Evolutionary conservation across 2,113 vertebrate species (phyloP).

Genomic region (Bos indicus): DNA sequence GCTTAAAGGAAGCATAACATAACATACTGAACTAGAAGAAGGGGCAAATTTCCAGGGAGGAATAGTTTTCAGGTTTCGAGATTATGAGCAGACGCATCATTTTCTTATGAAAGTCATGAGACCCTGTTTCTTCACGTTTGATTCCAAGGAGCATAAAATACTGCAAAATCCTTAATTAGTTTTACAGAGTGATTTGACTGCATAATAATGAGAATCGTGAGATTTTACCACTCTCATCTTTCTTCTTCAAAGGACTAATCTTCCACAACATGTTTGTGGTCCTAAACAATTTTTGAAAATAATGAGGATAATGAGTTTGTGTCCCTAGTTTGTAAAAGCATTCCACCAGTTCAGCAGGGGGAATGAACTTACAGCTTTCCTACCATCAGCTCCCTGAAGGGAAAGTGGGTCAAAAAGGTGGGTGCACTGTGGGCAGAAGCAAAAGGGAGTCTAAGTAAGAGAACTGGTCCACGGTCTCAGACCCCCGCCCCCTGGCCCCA

Average conservation of each 20-base stretch:
- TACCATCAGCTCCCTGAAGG: too few relatives aligned
- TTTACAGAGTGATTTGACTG: constrained; percentile 44
- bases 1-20: neutral
- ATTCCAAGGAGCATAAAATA: constrained; percentile 9
- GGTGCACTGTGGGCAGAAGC: neutral
- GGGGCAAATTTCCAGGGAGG: neutral
- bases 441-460: too few relatives aligned
- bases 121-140: constrained; percentile 14
- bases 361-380: neutral
- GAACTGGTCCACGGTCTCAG: neutral
- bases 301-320: constrained; percentile 24
- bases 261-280: constrained; percentile 3
- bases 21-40: neutral
- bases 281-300: constrained; percentile 40
- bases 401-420: neutral
- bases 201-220: constrained; percentile 47
- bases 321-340: constrained; percentile 1
- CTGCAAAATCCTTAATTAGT: constrained; percentile 59
- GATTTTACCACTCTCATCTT: constrained; percentile 37
- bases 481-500: neutral
- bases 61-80: neutral
- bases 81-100: neutral
- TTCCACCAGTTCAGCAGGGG: neutral
- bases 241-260: constrained; percentile 46
- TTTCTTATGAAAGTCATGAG: constrained; percentile 20